Percentiles rank a stretch among this genome's conserved stretches.
Evolutionary conservation across 1,140 invertebrate genomes (phyloP).

Genomic region (Agraylea sexmaculata): DNA sequence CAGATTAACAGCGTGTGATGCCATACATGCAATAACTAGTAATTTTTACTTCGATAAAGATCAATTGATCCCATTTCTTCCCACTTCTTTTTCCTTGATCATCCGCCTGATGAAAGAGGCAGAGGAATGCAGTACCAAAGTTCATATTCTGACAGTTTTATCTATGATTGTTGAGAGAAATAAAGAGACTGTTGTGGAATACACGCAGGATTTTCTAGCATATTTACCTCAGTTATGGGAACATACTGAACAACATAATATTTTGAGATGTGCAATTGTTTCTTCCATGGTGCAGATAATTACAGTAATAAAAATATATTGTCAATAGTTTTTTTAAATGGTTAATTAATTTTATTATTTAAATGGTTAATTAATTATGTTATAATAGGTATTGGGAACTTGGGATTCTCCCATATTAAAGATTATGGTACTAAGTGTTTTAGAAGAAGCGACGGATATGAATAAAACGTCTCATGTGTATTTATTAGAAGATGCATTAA

Average conservation of each 20-base stretch:
- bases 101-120: slow-evolving; percentile 80
- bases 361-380: not conserved
- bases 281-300: slow-evolving; percentile 72
- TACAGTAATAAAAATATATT: too few species aligned
- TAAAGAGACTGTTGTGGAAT: slow-evolving; percentile 58
- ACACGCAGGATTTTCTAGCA: slow-evolving; percentile 56
- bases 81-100: slow-evolving; percentile 61
- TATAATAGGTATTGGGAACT: slow-evolving; percentile 31
- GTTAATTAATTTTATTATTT: not conserved
- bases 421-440: slow-evolving; percentile 29
- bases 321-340: too few species aligned
- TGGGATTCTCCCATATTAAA: slow-evolving; percentile 18
- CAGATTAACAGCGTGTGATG: slow-evolving; percentile 65
- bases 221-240: slow-evolving; percentile 83
- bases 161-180: slow-evolving; percentile 83
- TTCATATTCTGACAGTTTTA: slow-evolving; percentile 79
- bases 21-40: slow-evolving; percentile 70
- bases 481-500: slow-evolving; percentile 82
- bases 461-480: slow-evolving; percentile 74
- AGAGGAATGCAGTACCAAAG: slow-evolving; percentile 86
- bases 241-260: slow-evolving; percentile 76
- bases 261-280: slow-evolving; percentile 85
- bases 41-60: slow-evolving; percentile 86
- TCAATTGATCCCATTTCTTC: slow-evolving; percentile 72
- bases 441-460: slow-evolving; percentile 70